phyloP scores from a whole-genome alignment of 2,888 invertebrate species.

The Lasioglossum vierecki region DNA sequence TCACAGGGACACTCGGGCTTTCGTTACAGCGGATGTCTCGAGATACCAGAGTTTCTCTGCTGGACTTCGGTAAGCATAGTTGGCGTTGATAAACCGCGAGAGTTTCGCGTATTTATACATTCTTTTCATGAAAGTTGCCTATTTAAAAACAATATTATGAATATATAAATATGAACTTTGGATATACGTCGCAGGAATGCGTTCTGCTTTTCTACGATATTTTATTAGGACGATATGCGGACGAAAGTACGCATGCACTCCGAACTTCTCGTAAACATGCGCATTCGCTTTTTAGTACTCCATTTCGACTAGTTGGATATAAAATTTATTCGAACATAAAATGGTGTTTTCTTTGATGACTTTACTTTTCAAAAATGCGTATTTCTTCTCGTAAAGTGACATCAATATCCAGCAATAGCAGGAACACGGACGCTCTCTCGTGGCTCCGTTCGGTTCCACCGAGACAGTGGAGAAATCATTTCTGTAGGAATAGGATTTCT shows the following conservation, averaged over 20 bases:
- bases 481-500: too few species aligned
- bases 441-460: background rate
- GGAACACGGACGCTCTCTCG: background rate
- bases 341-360: slow-evolving; percentile 20
- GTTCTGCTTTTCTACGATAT: background rate
- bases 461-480: background rate
- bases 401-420: background rate
- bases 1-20: background rate
- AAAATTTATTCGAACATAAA: slow-evolving; percentile 29
- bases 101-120: background rate
- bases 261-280: slow-evolving; percentile 6
- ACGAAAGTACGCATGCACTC: background rate
- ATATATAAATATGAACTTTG: background rate
- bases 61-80: background rate
- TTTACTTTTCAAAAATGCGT: background rate
- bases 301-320: background rate
- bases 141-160: background rate
- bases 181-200: too few species aligned
- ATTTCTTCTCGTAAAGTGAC: background rate
- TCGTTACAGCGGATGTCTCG: too few species aligned
- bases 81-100: background rate
- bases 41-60: background rate
- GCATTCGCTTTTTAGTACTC: background rate
- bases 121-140: too few species aligned
- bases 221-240: background rate